Percentiles rank a stretch among this genome's conserved stretches.
phyloP scores from a whole-genome alignment of 2,888 invertebrate genomes.

The Limnephilus rhombicus region DNA sequence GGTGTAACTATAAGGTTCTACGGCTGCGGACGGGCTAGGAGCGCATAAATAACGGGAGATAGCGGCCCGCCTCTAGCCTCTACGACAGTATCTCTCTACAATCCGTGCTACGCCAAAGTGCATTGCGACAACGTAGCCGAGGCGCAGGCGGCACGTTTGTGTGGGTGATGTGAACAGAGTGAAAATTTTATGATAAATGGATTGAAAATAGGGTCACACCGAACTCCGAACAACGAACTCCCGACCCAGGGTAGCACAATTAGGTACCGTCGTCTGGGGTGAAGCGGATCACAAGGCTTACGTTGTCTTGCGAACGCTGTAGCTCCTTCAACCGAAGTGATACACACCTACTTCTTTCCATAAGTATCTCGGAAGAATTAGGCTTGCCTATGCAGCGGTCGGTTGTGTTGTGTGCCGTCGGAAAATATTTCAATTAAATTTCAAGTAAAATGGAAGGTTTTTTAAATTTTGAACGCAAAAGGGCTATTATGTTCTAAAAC shows the following conservation, averaged over 20 bases:
- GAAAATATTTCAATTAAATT: too few species aligned
- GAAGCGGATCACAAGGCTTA: too few species aligned
- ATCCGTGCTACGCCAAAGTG: slow-evolving; percentile 11
- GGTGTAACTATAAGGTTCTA: background rate
- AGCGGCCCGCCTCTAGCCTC: slow-evolving; percentile 8
- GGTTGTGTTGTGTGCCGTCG: too few species aligned
- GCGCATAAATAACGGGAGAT: slow-evolving; percentile 21
- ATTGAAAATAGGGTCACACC: background rate
- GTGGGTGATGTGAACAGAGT: background rate
- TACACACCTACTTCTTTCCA: too few species aligned
- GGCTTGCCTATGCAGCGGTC: too few species aligned
- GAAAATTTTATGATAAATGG: background rate
- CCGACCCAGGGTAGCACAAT: background rate
- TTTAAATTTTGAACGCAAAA: too few species aligned
- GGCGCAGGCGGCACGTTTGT: background rate
- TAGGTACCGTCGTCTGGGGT: too few species aligned
- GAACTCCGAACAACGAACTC: background rate
- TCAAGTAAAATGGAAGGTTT: too few species aligned
- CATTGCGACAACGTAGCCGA: slow-evolving; percentile 7
- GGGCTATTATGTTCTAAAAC: too few species aligned
- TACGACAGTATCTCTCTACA: background rate
- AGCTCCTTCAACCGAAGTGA: too few species aligned
- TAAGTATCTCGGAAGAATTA: too few species aligned
- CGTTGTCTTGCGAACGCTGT: too few species aligned
- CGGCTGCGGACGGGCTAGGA: background rate